Percentiles rank a stretch among this genome's conserved stretches.
phyloP scores from a whole-genome alignment of 2,888 invertebrate species.

The Zaprionus bogoriensis region DNA sequence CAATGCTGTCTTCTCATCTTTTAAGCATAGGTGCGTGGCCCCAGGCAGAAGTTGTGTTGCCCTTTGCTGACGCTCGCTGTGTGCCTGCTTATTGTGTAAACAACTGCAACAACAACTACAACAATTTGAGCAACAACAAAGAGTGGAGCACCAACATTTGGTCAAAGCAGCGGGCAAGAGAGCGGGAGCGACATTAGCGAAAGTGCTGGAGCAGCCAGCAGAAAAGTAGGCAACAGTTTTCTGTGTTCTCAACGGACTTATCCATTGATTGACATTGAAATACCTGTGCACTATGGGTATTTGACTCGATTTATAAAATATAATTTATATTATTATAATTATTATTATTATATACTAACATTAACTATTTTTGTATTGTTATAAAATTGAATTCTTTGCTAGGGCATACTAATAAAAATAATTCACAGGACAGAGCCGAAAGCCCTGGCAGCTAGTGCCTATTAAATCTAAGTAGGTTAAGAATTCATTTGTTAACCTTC shows the following conservation, averaged over 20 bases:
- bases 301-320: too few relatives aligned
- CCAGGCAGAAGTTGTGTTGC: conserved; percentile 1
- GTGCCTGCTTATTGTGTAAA: conserved; percentile 7
- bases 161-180: not conserved
- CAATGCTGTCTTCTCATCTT: conserved; percentile 8
- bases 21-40: conserved; percentile 8
- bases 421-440: too few relatives aligned
- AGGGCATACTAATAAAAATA: too few relatives aligned
- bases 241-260: not conserved
- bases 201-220: not conserved
- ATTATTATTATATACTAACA: too few relatives aligned
- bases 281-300: too few relatives aligned
- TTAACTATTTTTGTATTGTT: too few relatives aligned
- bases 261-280: not conserved
- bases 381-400: too few relatives aligned
- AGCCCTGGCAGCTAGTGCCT: too few relatives aligned
- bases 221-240: conserved; percentile 10
- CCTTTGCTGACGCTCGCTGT: conserved; percentile 2
- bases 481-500: too few relatives aligned
- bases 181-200: not conserved
- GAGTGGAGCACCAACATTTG: not conserved
- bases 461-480: too few relatives aligned
- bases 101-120: conserved; percentile 8
- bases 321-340: too few relatives aligned
- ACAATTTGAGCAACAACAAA: conserved; percentile 3